phyloP scores from a whole-genome alignment of 2,113 vertebrate species.

The Pseudolaguvia tuberculata region DNA sequence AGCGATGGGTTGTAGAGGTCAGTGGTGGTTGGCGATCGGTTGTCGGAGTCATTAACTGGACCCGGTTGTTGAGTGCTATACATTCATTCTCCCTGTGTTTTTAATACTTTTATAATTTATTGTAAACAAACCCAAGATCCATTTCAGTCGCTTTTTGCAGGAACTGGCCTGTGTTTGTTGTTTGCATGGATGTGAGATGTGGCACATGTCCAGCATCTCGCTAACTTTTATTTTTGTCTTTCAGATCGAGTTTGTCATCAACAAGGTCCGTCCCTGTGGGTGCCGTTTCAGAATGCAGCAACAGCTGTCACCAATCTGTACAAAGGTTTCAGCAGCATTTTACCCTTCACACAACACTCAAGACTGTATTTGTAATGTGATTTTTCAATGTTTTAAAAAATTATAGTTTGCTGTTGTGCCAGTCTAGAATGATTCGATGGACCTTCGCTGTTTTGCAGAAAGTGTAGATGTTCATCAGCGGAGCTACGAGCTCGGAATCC shows the following conservation, averaged over 20 bases:
- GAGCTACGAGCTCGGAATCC: constrained; percentile 94
- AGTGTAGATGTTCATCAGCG: constrained; percentile 91
- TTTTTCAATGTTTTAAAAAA: background rate
- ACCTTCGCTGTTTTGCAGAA: constrained; percentile 65
- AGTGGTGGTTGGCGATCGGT: background rate
- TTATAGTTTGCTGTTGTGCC: background rate
- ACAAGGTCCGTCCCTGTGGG: constrained; percentile 95
- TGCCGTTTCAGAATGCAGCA: constrained; percentile 96
- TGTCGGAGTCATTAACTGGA: background rate
- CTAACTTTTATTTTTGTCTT: constrained; percentile 31
- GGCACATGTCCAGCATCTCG: background rate
- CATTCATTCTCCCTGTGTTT: background rate
- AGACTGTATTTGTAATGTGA: no score
- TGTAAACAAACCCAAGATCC: background rate
- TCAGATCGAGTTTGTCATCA: constrained; percentile 96
- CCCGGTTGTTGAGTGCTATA: background rate
- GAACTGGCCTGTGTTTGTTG: background rate
- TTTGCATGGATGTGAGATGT: constrained; percentile 16
- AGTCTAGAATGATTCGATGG: background rate
- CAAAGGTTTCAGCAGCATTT: constrained; percentile 75
- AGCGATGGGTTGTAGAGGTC: background rate
- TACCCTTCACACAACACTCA: no score
- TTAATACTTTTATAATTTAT: background rate
- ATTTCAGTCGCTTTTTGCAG: no score
- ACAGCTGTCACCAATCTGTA: constrained; percentile 98